phyloP scores from a whole-genome alignment of 2,888 invertebrate genomes.

The Scaptomyza caliginosa region DNA sequence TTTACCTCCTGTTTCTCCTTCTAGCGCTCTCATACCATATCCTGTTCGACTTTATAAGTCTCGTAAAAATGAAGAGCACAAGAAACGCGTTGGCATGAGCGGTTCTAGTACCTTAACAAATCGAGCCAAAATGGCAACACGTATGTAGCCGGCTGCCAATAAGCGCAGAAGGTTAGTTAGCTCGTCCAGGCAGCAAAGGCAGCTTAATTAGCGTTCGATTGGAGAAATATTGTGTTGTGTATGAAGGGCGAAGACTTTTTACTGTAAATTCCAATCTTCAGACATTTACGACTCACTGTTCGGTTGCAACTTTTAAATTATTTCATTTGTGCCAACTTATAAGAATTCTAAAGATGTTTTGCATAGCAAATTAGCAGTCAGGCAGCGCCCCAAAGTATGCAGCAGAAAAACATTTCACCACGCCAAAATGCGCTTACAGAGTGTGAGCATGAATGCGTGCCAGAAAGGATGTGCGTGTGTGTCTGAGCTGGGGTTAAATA shows the following conservation, averaged over 20 bases:
- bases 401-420: slow-evolving; percentile 15
- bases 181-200: slow-evolving; percentile 7
- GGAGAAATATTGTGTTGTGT: background rate
- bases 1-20: slow-evolving; percentile 5
- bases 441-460: background rate
- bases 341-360: slow-evolving; percentile 73
- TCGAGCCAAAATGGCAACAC: slow-evolving; percentile 25
- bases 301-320: slow-evolving; percentile 77
- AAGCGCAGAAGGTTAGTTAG: slow-evolving; percentile 65
- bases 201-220: slow-evolving; percentile 41
- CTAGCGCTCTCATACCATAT: background rate
- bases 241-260: background rate
- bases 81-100: slow-evolving; percentile 11
- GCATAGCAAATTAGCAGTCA: slow-evolving; percentile 76
- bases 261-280: background rate
- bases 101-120: slow-evolving; percentile 48
- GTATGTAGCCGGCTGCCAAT: slow-evolving; percentile 15
- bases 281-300: slow-evolving; percentile 8
- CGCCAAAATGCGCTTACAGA: background rate
- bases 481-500: slow-evolving; percentile 56
- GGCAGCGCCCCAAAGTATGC: slow-evolving; percentile 47
- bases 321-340: slow-evolving; percentile 66
- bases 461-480: background rate
- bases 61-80: slow-evolving; percentile 43
- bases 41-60: slow-evolving; percentile 21